These are phyloP conservation scores for Ips typographus DNA, from an alignment of 1,140 invertebrate genomes.

Conservation along the genomic window DNA sequence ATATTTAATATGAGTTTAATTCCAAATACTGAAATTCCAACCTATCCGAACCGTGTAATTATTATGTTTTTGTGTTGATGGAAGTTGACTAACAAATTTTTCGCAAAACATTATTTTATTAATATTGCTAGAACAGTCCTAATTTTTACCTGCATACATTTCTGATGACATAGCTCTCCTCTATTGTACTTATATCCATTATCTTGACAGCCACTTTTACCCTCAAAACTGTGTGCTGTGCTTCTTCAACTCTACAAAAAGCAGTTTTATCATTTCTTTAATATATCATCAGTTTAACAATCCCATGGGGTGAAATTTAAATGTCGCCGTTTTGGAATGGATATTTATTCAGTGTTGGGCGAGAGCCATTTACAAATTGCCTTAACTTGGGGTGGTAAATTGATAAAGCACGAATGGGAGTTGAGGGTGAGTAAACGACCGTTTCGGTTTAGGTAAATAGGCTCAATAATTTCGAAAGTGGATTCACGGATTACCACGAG, in stretches of 20 bases:
- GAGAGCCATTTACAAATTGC: not conserved
- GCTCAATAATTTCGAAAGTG: not conserved
- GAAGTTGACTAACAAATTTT: too few species aligned
- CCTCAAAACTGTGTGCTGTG: constrained; percentile 28
- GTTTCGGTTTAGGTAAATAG: not conserved
- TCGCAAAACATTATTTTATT: too few species aligned
- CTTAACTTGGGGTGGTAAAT: not conserved
- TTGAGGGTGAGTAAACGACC: constrained; percentile 5
- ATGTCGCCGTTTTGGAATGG: too few species aligned
- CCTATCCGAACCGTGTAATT: too few species aligned
- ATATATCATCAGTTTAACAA: too few species aligned
- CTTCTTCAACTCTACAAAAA: constrained; percentile 33
- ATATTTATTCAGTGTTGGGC: not conserved
- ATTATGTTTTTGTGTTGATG: too few species aligned
- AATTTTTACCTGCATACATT: constrained; percentile 59
- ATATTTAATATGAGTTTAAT: too few species aligned
- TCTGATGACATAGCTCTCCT: constrained; percentile 66
- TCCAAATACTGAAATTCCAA: too few species aligned
- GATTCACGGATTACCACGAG: not conserved
- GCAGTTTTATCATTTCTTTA: not conserved
- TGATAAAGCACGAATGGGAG: not conserved
- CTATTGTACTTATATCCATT: constrained; percentile 65
- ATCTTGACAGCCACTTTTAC: constrained; percentile 72
- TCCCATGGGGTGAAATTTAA: too few species aligned
- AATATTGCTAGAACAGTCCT: too few species aligned